A percentile compares a stretch with the other conserved stretches of the same genome.
phyloP scores from a whole-genome alignment of 1,140 invertebrate genomes.

The Laupala kohalensis region DNA sequence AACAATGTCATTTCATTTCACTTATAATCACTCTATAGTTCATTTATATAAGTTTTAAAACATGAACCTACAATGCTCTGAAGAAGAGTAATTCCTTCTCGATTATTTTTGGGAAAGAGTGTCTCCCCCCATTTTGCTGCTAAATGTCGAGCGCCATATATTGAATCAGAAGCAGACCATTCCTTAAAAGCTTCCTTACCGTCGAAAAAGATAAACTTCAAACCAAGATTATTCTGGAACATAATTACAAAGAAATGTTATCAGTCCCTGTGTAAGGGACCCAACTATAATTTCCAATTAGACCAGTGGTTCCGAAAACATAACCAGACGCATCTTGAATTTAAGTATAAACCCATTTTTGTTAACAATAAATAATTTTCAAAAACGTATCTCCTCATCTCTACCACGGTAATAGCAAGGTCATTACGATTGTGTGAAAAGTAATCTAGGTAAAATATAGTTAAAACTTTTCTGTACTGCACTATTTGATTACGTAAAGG shows the following conservation, averaged over 20 bases:
- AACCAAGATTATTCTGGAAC: slow-evolving; percentile 48
- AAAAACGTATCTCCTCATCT: neutral
- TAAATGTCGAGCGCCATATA: slow-evolving; percentile 88
- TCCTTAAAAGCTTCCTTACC: slow-evolving; percentile 90
- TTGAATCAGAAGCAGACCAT: slow-evolving; percentile 80
- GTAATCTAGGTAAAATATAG: too few species aligned
- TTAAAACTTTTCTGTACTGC: too few species aligned
- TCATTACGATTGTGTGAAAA: too few species aligned
- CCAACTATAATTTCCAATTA: too few species aligned
- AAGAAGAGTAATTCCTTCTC: slow-evolving; percentile 43
- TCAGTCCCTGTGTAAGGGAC: too few species aligned
- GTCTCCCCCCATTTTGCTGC: slow-evolving; percentile 53
- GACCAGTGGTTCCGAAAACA: too few species aligned
- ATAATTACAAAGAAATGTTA: slow-evolving; percentile 17
- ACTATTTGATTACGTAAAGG: too few species aligned
- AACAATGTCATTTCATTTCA: too few species aligned
- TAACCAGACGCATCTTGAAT: too few species aligned
- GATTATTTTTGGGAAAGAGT: slow-evolving; percentile 27
- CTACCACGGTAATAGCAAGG: neutral
- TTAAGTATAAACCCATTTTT: too few species aligned
- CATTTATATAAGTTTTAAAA: too few species aligned
- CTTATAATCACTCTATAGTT: too few species aligned
- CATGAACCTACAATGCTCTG: slow-evolving; percentile 49
- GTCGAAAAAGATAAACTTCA: slow-evolving; percentile 95
- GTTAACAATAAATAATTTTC: neutral